These are phyloP conservation scores for Ophiothrix spiculata DNA, from an alignment of 35 echinoderm and acorn worm genomes.

Conservation along the genomic window DNA sequence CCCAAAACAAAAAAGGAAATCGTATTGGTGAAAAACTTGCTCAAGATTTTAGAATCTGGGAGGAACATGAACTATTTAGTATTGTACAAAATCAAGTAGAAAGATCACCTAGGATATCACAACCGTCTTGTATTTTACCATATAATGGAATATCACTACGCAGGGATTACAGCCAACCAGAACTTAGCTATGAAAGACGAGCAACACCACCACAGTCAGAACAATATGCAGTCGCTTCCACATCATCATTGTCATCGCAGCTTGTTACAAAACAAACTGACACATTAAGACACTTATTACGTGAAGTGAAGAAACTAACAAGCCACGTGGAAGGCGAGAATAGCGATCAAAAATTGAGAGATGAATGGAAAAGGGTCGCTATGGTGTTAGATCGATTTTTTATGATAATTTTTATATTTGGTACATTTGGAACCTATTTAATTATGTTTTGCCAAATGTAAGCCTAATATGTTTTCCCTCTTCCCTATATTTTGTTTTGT, in stretches of 20 bases:
- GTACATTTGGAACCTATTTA: slow-evolving; percentile 49
- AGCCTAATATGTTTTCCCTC: no score
- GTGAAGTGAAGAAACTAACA: slow-evolving; percentile 61
- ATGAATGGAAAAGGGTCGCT: slow-evolving; percentile 76
- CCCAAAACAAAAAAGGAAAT: not conserved
- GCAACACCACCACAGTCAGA: not conserved
- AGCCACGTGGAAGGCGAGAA: slow-evolving; percentile 35
- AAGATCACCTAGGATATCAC: slow-evolving; percentile 5
- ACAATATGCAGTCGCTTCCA: not conserved
- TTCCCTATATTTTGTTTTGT: no score
- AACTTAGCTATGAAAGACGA: not conserved
- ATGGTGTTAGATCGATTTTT: slow-evolving; percentile 81
- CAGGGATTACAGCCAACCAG: not conserved
- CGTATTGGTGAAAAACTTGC: slow-evolving; percentile 13
- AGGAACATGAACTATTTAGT: slow-evolving; percentile 66
- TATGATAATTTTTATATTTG: slow-evolving; percentile 59
- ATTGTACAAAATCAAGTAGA: slow-evolving; percentile 21
- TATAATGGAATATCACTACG: slow-evolving; percentile 16
- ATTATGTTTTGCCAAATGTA: slow-evolving; percentile 46
- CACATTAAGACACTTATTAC: slow-evolving; percentile 20
- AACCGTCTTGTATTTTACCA: not conserved
- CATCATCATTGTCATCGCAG: not conserved
- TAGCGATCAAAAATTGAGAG: slow-evolving; percentile 54
- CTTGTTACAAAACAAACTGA: not conserved
- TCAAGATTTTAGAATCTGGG: slow-evolving; percentile 59